Evolutionary conservation across 2,797 vertebrate genomes (phyloP).

Genomic region (Saguinus oedipus): DNA sequence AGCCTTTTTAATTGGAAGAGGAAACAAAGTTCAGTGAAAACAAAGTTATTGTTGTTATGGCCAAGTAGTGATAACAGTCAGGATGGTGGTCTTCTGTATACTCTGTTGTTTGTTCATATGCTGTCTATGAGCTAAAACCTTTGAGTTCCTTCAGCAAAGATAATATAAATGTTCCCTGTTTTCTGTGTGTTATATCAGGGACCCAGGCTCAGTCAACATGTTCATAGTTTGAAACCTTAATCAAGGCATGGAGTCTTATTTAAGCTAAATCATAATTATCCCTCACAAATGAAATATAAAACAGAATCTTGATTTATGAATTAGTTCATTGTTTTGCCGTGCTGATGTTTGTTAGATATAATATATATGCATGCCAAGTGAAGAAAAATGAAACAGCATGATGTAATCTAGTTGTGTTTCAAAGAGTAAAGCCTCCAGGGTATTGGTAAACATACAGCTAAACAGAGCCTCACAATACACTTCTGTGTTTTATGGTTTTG

Average conservation of each 20-base stretch:
- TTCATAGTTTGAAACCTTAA: constrained; percentile 21
- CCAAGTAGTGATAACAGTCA: background rate
- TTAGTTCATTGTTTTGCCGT: background rate
- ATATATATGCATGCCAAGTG: constrained; percentile 30
- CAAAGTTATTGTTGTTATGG: background rate
- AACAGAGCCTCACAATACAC: constrained; percentile 52
- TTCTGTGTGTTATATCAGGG: background rate
- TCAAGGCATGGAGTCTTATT: constrained; percentile 2
- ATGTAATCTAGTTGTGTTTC: constrained; percentile 57
- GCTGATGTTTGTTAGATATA: constrained; percentile 37
- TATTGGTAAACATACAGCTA: constrained; percentile 68
- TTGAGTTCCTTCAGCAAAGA: background rate
- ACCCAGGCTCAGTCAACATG: constrained; percentile 6
- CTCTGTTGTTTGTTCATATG: background rate
- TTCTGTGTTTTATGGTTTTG: constrained; percentile 70
- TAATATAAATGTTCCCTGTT: background rate
- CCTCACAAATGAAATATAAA: constrained; percentile 35
- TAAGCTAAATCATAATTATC: constrained; percentile 47
- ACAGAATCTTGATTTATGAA: constrained; percentile 31
- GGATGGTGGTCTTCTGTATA: background rate
- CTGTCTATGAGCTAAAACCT: background rate
- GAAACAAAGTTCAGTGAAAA: constrained; percentile 39
- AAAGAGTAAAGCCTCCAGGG: constrained; percentile 66
- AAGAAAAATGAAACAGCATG: constrained; percentile 56
- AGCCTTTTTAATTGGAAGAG: background rate